A percentile compares a stretch with the other conserved stretches of the same genome.
Evolutionary conservation across 1,140 invertebrate genomes (phyloP).

Genomic region (Panagrolaimus sp.): DNA sequence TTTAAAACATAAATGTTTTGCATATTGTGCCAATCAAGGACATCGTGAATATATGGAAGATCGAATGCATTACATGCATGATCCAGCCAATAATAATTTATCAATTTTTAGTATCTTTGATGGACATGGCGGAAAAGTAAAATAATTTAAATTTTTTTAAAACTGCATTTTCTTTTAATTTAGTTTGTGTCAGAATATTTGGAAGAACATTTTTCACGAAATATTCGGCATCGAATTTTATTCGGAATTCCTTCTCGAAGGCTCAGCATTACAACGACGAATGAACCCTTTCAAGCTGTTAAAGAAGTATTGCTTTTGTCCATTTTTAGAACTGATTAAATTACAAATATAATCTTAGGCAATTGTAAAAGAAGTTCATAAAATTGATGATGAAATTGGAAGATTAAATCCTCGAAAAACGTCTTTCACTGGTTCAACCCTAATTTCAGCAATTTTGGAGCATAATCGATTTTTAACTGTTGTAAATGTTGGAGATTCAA

Average conservation of each 20-base stretch:
- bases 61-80: constrained; percentile 28
- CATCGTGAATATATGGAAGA: constrained; percentile 28
- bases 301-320: constrained; percentile 13
- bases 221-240: not conserved
- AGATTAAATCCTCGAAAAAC: not conserved
- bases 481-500: constrained; percentile 89
- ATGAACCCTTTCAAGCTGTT: constrained; percentile 13
- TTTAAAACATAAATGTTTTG: constrained; percentile 25
- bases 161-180: not conserved
- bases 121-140: constrained; percentile 33
- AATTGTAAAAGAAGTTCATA: constrained; percentile 13
- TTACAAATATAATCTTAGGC: constrained; percentile 11
- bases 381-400: constrained; percentile 18
- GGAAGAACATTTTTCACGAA: constrained; percentile 26
- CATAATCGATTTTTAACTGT: constrained; percentile 69
- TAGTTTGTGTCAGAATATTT: constrained; percentile 29
- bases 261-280: not conserved
- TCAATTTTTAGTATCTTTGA: constrained; percentile 35
- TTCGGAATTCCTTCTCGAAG: not conserved
- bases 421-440: constrained; percentile 24
- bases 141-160: not conserved
- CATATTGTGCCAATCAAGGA: constrained; percentile 22
- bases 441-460: constrained; percentile 59
- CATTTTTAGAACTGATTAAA: too few relatives aligned
- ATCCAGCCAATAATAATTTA: constrained; percentile 23